Evolutionary conservation across 2,113 vertebrate species (phyloP).

Genomic region (Coturnix japonica): DNA sequence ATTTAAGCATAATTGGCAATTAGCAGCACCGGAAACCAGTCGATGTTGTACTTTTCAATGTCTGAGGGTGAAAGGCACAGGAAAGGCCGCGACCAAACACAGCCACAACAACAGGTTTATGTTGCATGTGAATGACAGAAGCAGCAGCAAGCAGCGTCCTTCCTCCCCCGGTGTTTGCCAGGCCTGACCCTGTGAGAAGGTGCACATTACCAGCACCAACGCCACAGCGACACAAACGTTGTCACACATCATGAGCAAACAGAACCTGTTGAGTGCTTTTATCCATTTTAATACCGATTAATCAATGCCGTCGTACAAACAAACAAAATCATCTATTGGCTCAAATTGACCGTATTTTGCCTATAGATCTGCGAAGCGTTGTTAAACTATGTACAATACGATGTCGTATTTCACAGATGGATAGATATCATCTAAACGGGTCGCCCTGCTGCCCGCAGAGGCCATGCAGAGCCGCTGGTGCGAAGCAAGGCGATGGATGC

Average conservation of each 20-base stretch:
- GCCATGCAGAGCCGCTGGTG: constrained; percentile 6
- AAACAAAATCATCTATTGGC: not conserved
- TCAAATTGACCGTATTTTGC: not conserved
- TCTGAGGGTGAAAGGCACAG: not conserved
- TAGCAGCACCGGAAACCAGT: not conserved
- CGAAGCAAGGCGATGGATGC: constrained; percentile 39
- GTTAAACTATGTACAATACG: not conserved
- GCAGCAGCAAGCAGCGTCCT: not conserved
- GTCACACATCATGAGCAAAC: not conserved
- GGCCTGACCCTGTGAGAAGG: constrained; percentile 21
- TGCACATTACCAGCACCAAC: not conserved
- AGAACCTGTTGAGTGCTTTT: not conserved
- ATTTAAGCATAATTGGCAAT: not conserved
- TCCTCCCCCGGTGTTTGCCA: not conserved
- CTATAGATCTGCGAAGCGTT: accelerated
- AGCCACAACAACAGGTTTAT: constrained; percentile 18
- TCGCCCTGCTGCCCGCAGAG: constrained; percentile 16
- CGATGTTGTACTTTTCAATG: not conserved
- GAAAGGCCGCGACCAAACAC: not conserved
- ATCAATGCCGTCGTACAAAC: not conserved
- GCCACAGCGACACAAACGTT: not conserved
- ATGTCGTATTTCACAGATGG: accelerated
- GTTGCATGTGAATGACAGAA: not conserved
- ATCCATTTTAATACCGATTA: not conserved
- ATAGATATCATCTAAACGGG: not conserved